These are phyloP conservation scores for Cantharis lateralis DNA, from an alignment of 2,888 invertebrate species.

Conservation along the genomic window DNA sequence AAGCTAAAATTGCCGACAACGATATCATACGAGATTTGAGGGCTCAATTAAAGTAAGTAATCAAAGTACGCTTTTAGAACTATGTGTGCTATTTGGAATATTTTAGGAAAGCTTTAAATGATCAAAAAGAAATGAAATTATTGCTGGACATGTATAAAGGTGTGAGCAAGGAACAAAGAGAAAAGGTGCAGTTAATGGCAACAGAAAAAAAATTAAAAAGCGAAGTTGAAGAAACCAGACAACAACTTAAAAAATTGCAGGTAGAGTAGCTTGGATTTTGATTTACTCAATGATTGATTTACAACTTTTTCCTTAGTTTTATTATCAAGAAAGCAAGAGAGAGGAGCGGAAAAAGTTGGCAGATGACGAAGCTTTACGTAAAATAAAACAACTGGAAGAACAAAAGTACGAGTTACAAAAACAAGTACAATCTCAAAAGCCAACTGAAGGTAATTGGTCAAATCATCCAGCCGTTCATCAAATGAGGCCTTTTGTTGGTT, in stretches of 20 bases:
- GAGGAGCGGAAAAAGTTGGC: conserved; percentile 89
- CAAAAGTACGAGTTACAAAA: conserved; percentile 91
- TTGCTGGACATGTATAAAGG: conserved; percentile 96
- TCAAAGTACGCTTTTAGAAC: not conserved
- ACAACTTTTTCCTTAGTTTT: not conserved
- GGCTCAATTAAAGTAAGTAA: conserved; percentile 85
- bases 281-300: not conserved
- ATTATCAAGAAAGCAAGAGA: conserved; percentile 80
- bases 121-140: conserved; percentile 93
- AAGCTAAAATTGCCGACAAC: conserved; percentile 69
- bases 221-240: conserved; percentile 87
- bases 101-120: conserved; percentile 84
- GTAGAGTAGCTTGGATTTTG: conserved; percentile 49
- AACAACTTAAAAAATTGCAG: conserved; percentile 85
- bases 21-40: conserved; percentile 86
- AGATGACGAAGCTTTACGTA: conserved; percentile 92
- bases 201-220: conserved; percentile 89
- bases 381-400: conserved; percentile 93
- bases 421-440: conserved; percentile 85
- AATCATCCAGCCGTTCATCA: conserved; percentile 58
- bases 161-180: conserved; percentile 94
- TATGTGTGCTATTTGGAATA: conserved; percentile 5
- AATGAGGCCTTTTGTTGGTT: conserved; percentile 72
- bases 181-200: conserved; percentile 95
- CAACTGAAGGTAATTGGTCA: conserved; percentile 62